Base-by-base conservation (phyloP, 2,113 vertebrate genomes). In the Gasterosteus aculeatus region DNA sequence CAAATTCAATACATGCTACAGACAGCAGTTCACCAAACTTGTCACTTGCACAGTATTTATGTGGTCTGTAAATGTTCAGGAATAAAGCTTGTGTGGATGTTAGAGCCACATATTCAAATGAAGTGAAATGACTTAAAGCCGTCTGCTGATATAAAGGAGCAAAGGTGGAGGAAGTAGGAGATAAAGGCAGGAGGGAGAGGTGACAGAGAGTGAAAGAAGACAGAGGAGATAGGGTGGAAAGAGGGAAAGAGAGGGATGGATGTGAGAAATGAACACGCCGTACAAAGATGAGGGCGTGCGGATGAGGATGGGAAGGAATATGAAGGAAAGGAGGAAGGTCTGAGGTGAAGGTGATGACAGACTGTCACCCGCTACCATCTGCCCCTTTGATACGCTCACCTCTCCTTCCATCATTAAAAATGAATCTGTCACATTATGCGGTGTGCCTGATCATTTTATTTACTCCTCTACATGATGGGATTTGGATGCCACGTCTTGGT, bases 301-400 rank as follows among this genome's bases (percentile, higher is more conserved):
- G 81, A 75, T 69, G 77, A 81, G 33, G 73, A 59, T 73, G 53
- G 59, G 14, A n/a, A 35, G 58, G 70, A 62, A 56, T 53, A 8
- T 19, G 22, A 58, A 69, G 41, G 65, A 83, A 78, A 75, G 19
- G 26, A 12, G 62, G 69, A 26, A 15, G 62, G 69, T 81, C 61
- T 74, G 72, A 82, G 91, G 80, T 91, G 81, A 81, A 87, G 83
- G 78, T 78, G 72, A 80, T 76, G 85, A 85, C 80, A 82, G 87
- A 77, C 38, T 70, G 47, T 80, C 66, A 72, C 75, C 69, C 51
- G 58, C 75, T 75, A 78, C 77, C 79, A 88, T 89, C 87, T 83
- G 58, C 64, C 57, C 64, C 77, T 85, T 88, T 90, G 85, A 87
- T 86, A 64, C 73, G 67, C 73, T 70, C 29, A 31, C 74, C 64